Percentiles rank a stretch among this genome's conserved stretches.
Evolutionary conservation across 2,797 vertebrate genomes (phyloP).

Genomic region (Phrynocephalus vlangalii): DNA sequence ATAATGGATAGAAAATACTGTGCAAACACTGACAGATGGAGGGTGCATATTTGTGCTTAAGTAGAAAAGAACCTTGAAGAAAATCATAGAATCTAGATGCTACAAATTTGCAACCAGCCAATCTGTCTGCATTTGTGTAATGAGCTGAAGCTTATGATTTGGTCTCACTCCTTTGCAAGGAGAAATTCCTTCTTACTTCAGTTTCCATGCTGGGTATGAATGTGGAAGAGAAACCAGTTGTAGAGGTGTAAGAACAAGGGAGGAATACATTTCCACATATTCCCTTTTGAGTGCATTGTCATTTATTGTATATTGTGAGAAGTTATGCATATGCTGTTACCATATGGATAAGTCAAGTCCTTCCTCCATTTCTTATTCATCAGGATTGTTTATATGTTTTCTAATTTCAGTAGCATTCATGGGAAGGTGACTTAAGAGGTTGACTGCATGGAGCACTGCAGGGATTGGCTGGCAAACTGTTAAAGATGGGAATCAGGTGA

Average conservation of each 20-base stretch:
- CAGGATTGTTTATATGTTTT: conserved; percentile 41
- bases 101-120: too few relatives aligned
- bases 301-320: conserved; percentile 37
- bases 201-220: too few relatives aligned
- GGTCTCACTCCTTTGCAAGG: neutral
- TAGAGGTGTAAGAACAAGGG: conserved; percentile 31
- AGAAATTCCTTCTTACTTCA: neutral
- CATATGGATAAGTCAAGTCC: conserved; percentile 61
- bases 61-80: too few relatives aligned
- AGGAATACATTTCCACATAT: conserved; percentile 58
- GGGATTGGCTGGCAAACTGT: too few relatives aligned
- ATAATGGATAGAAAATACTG: too few relatives aligned
- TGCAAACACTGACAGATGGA: too few relatives aligned
- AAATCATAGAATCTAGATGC: too few relatives aligned
- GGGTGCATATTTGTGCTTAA: too few relatives aligned
- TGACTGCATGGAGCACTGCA: too few relatives aligned
- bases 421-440: conserved; percentile 26
- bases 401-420: conserved; percentile 54
- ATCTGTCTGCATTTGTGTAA: neutral
- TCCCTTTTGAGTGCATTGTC: conserved; percentile 55
- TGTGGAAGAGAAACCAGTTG: too few relatives aligned
- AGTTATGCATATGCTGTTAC: conserved; percentile 49
- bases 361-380: conserved; percentile 42
- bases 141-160: neutral
- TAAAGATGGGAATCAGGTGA: too few relatives aligned